phyloP scores from a whole-genome alignment of 2,113 vertebrate genomes.

The Gasterosteus aculeatus region DNA sequence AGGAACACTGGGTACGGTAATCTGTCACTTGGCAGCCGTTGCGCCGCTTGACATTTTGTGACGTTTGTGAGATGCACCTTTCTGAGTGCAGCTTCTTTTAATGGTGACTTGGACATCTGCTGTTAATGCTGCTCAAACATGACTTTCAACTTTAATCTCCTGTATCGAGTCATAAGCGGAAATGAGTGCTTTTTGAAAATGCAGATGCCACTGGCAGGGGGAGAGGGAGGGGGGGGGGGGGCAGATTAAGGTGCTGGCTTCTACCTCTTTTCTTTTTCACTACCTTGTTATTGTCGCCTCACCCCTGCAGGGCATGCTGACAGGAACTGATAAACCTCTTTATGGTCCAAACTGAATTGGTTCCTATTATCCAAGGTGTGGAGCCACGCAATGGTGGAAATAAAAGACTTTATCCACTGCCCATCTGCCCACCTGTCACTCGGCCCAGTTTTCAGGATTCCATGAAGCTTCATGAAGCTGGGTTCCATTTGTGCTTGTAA shows the following conservation, averaged over 20 bases:
- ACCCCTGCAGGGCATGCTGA: slow-evolving; percentile 81
- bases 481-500: slow-evolving; percentile 62
- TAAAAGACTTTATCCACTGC: slow-evolving; percentile 79
- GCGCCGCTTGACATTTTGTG: slow-evolving; percentile 52
- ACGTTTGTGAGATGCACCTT: slow-evolving; percentile 27
- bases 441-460: slow-evolving; percentile 61
- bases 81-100: slow-evolving; percentile 30
- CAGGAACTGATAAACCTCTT: slow-evolving; percentile 83
- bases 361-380: slow-evolving; percentile 83
- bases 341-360: slow-evolving; percentile 82
- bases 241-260: slow-evolving; percentile 74
- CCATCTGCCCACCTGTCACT: slow-evolving; percentile 74
- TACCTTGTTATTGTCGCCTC: slow-evolving; percentile 78
- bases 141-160: slow-evolving; percentile 59
- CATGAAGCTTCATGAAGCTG: slow-evolving; percentile 63
- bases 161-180: slow-evolving; percentile 62
- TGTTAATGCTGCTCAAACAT: slow-evolving; percentile 54
- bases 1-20: neutral
- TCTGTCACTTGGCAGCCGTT: slow-evolving; percentile 28
- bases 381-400: slow-evolving; percentile 75
- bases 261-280: slow-evolving; percentile 74
- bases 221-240: slow-evolving; percentile 27
- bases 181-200: slow-evolving; percentile 75
- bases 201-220: slow-evolving; percentile 70
- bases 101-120: slow-evolving; percentile 56